A percentile compares a stretch with the other conserved stretches of the same genome.
Conservation (phyloP, 2,113 vertebrate genomes). For the Vanacampus margaritifer region DNA sequence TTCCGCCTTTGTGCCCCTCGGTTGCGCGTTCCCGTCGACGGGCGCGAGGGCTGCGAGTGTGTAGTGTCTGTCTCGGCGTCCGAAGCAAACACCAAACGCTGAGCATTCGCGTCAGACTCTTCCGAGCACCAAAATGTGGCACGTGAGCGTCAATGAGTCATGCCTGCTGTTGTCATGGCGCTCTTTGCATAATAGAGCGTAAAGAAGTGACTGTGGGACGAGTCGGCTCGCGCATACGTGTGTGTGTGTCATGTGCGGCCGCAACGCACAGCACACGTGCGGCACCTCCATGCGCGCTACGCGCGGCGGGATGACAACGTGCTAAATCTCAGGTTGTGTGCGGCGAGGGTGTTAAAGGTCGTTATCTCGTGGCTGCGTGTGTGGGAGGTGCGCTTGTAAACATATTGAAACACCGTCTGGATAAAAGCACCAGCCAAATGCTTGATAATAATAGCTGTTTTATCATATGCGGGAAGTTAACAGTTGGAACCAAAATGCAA, state of each 20-base stretch:
- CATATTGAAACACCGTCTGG: conserved; percentile 29
- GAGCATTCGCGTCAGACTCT: conserved; percentile 10
- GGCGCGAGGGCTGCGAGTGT: too few relatives aligned
- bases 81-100: conserved; percentile 22
- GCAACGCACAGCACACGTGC: conserved; percentile 1
- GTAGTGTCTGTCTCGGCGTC: too few relatives aligned
- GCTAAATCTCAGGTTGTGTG: conserved; percentile 38
- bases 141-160: conserved; percentile 60
- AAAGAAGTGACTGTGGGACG: not conserved
- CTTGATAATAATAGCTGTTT: not conserved
- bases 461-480: not conserved
- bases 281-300: conserved; percentile 30
- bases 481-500: not conserved
- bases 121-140: conserved; percentile 31
- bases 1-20: too few relatives aligned
- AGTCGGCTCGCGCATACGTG: not conserved
- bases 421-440: conserved; percentile 14
- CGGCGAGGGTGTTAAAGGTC: conserved; percentile 33
- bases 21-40: too few relatives aligned
- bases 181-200: conserved; percentile 12
- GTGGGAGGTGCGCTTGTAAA: conserved; percentile 50
- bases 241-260: conserved; percentile 6
- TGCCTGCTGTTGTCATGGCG: conserved; percentile 46
- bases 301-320: conserved; percentile 14
- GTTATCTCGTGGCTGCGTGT: conserved; percentile 22